phyloP scores from a whole-genome alignment of 92 coral and sea anemone genomes.

The Porites divaricata region DNA sequence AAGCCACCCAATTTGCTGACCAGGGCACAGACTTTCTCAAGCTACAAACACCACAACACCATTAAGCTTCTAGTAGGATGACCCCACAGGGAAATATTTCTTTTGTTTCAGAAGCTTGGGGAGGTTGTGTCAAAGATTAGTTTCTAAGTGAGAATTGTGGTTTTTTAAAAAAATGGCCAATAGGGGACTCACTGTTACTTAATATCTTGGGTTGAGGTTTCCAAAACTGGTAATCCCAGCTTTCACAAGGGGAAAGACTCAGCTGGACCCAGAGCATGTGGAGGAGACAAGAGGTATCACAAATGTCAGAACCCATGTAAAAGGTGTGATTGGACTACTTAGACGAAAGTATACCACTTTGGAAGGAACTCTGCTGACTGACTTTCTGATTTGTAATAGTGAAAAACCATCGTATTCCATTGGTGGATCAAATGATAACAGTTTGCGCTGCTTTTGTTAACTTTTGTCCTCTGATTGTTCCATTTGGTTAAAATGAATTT shows the following conservation, averaged over 20 bases:
- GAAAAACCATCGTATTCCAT: conserved; percentile 10
- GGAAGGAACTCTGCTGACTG: conserved; percentile 62
- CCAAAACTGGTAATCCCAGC: conserved; percentile 56
- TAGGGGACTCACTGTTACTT: conserved; percentile 56
- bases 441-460: not conserved
- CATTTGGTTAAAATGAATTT: not conserved
- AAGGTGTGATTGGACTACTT: conserved; percentile 58
- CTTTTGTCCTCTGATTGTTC: too few species aligned
- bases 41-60: too few species aligned
- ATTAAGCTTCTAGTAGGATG: not conserved
- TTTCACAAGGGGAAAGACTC: conserved; percentile 67
- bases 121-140: conserved; percentile 51
- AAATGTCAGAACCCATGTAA: conserved; percentile 57
- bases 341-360: conserved; percentile 57
- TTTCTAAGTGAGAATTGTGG: conserved; percentile 60
- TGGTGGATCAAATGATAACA: conserved; percentile 1
- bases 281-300: conserved; percentile 51
- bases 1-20: conserved; percentile 44
- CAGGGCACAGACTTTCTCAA: too few species aligned
- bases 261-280: conserved; percentile 51
- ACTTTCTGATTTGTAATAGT: conserved; percentile 31
- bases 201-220: conserved; percentile 45
- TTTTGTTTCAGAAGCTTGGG: conserved; percentile 66
- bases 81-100: conserved; percentile 29
- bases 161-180: conserved; percentile 49